These are phyloP conservation scores for Macrotus californicus DNA, from an alignment of 2,113 vertebrate species.

Conservation along the genomic window DNA sequence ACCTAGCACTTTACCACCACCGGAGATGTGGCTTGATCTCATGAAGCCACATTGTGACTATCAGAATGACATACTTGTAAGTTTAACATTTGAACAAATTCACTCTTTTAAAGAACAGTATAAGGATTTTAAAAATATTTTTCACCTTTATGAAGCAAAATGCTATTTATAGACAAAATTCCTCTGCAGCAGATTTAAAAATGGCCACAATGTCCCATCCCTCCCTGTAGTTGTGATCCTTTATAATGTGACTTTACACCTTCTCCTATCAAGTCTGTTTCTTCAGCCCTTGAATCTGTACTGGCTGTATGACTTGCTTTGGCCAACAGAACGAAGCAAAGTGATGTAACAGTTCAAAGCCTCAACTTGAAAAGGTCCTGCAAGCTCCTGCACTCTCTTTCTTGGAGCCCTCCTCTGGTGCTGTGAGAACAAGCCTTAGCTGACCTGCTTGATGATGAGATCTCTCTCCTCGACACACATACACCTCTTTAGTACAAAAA, in stretches of 20 bases:
- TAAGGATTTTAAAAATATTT: background rate
- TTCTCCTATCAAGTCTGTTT: background rate
- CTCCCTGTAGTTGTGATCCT: background rate
- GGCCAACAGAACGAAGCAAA: background rate
- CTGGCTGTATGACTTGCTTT: background rate
- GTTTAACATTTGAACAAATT: conserved; percentile 41
- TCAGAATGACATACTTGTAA: background rate
- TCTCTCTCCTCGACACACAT: background rate
- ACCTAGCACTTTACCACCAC: background rate
- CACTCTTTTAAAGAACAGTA: background rate
- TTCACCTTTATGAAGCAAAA: background rate
- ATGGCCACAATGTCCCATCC: background rate
- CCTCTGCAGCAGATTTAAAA: background rate
- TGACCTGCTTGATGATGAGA: background rate
- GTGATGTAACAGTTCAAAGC: background rate
- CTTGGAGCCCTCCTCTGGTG: background rate
- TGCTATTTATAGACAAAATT: background rate
- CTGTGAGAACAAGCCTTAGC: background rate
- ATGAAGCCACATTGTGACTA: background rate
- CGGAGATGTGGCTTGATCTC: background rate
- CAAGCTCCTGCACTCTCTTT: background rate
- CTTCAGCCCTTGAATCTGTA: background rate
- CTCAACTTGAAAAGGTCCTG: background rate
- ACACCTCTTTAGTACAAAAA: background rate
- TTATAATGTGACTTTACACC: background rate